phyloP scores from a whole-genome alignment of 2,888 invertebrate genomes.

The Eugnorisma glareosa region DNA sequence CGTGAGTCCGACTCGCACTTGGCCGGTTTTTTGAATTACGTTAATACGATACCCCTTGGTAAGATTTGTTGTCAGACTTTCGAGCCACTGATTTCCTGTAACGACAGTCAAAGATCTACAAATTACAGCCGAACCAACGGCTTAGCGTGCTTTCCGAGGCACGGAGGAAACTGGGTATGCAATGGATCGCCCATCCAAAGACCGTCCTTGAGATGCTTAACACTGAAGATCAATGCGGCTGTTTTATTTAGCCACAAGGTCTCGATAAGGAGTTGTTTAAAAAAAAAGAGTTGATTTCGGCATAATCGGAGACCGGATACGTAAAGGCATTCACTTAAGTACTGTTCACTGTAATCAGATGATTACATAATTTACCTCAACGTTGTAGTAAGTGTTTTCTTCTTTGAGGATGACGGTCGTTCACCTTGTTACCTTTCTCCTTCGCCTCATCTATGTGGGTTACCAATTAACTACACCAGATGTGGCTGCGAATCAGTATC shows the following conservation, averaged over 20 bases:
- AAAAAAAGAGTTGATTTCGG: too few species aligned
- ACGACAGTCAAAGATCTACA: not conserved
- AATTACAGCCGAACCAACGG: not conserved
- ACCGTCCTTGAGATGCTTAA: too few species aligned
- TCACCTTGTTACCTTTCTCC: not conserved
- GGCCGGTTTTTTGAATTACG: too few species aligned
- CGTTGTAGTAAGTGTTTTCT: not conserved
- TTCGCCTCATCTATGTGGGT: not conserved
- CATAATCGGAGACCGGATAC: not conserved
- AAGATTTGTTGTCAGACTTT: not conserved
- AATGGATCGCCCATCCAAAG: too few species aligned
- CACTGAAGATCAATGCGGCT: too few species aligned
- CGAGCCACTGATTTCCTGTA: not conserved
- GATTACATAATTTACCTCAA: constrained; percentile 14
- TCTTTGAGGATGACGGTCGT: not conserved
- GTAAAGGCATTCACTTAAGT: constrained; percentile 1
- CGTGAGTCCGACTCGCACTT: too few species aligned
- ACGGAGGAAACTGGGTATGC: too few species aligned
- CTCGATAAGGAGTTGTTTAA: too few species aligned
- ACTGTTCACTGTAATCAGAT: not conserved
- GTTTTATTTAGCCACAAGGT: too few species aligned
- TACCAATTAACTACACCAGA: too few species aligned
- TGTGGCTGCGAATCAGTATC: too few species aligned
- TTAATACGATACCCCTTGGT: not conserved
- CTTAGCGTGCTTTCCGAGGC: too few species aligned